Conservation (phyloP, 1,140 invertebrate species). For the Lepidurus packardi region DNA sequence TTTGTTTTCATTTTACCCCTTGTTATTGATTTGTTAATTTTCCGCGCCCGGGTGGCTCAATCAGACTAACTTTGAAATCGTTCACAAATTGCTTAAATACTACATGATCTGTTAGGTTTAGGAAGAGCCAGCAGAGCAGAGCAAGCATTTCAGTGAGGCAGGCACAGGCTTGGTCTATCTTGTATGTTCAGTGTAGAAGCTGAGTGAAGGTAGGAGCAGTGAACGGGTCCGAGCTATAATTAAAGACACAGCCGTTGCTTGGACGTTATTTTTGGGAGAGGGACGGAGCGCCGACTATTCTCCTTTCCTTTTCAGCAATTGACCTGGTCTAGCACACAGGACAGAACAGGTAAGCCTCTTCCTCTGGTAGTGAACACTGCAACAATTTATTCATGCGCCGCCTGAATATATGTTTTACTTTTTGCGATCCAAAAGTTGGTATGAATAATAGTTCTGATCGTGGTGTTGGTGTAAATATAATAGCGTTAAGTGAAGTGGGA, state of each 20-base stretch:
- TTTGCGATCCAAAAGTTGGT: too few species aligned
- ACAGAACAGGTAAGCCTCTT: not conserved
- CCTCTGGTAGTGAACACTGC: too few species aligned
- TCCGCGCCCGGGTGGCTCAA: not conserved
- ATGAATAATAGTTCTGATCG: too few species aligned
- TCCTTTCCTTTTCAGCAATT: not conserved
- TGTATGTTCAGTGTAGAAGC: not conserved
- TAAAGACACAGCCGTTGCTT: constrained; percentile 7
- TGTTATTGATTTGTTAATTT: not conserved
- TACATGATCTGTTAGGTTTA: too few species aligned
- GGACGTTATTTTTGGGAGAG: constrained; percentile 2
- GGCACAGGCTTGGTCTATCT: not conserved
- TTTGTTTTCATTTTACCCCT: not conserved
- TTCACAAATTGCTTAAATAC: too few species aligned
- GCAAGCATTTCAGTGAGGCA: not conserved
- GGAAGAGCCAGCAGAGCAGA: not conserved
- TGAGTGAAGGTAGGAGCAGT: not conserved
- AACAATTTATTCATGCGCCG: too few species aligned
- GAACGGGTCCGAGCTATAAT: constrained; percentile 10
- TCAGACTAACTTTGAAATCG: too few species aligned
- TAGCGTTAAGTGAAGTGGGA: too few species aligned
- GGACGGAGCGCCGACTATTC: not conserved
- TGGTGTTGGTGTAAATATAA: too few species aligned
- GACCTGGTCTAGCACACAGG: not conserved
- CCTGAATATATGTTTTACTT: too few species aligned